These are phyloP conservation scores for Nomada flava DNA, from an alignment of 2,888 invertebrate species.

Conservation along the genomic window DNA sequence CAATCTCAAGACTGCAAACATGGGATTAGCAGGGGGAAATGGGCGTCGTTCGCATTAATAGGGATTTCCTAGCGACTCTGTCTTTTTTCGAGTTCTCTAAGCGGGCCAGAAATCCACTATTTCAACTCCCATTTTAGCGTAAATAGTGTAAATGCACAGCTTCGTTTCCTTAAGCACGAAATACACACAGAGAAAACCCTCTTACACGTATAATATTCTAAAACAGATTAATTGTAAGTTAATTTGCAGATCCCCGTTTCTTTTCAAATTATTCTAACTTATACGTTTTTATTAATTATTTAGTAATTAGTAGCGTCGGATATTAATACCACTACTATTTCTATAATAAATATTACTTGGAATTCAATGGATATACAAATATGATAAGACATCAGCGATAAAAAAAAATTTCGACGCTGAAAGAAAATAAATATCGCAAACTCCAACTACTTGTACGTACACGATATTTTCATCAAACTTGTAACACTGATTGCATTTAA, in stretches of 20 bases:
- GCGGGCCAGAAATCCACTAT: not conserved
- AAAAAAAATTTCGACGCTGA: not conserved
- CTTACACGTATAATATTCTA: not conserved
- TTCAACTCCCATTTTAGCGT: slow-evolving; percentile 9
- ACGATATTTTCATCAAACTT: slow-evolving; percentile 1
- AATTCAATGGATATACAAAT: not conserved
- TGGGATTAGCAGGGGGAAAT: slow-evolving; percentile 36
- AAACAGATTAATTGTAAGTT: not conserved
- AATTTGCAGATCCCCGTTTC: not conserved
- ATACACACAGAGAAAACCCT: not conserved
- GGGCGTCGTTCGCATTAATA: slow-evolving; percentile 37
- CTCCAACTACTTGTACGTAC: not conserved
- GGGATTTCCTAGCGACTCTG: slow-evolving; percentile 46
- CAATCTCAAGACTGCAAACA: slow-evolving; percentile 41
- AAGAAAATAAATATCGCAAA: not conserved
- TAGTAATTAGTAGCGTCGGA: no score
- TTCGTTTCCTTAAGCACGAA: not conserved
- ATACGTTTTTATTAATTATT: no score
- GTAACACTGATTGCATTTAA: slow-evolving; percentile 11
- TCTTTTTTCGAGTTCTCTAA: slow-evolving; percentile 2
- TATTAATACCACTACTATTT: no score
- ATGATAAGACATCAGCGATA: not conserved
- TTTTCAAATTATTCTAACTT: not conserved
- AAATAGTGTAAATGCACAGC: not conserved
- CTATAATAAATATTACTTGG: no score